phyloP scores from a whole-genome alignment of 1,140 invertebrate genomes.

The Atta colombica region DNA sequence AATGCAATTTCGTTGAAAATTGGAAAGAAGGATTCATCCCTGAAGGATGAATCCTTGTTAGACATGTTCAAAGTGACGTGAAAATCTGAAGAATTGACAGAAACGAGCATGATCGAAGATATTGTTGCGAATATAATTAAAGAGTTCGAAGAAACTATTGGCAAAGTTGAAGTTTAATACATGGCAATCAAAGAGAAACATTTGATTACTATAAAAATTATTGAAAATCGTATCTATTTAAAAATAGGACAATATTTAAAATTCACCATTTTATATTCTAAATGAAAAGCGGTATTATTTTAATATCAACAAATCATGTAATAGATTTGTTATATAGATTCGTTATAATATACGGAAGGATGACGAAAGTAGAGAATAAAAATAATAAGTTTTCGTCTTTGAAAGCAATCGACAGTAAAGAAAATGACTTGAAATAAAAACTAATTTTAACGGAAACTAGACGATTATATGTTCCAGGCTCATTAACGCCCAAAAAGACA shows the following conservation, averaged over 20 bases:
- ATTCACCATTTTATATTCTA: not conserved
- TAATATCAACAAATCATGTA: not conserved
- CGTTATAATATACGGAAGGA: not conserved
- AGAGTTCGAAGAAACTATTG: not conserved
- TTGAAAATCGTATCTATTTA: not conserved
- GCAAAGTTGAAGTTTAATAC: not conserved
- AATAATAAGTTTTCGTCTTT: not conserved
- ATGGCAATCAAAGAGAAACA: not conserved
- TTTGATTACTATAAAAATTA: not conserved
- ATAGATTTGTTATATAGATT: not conserved
- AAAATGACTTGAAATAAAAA: not conserved
- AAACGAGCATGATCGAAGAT: not conserved
- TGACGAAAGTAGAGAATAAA: not conserved
- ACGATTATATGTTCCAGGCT: not conserved
- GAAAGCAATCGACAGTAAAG: not conserved
- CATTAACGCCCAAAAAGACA: not conserved
- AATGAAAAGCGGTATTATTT: not conserved
- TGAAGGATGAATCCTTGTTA: not conserved
- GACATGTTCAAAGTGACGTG: not conserved
- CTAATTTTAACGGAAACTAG: slow-evolving; percentile 15
- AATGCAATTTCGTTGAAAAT: slow-evolving; percentile 41
- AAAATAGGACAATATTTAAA: not conserved
- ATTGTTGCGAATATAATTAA: not conserved
- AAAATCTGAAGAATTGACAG: not conserved
- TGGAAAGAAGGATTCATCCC: not conserved